Percentiles rank a stretch among this genome's conserved stretches.
Evolutionary conservation across 1,140 invertebrate genomes (phyloP).

Genomic region (Lasioglossum albipes): DNA sequence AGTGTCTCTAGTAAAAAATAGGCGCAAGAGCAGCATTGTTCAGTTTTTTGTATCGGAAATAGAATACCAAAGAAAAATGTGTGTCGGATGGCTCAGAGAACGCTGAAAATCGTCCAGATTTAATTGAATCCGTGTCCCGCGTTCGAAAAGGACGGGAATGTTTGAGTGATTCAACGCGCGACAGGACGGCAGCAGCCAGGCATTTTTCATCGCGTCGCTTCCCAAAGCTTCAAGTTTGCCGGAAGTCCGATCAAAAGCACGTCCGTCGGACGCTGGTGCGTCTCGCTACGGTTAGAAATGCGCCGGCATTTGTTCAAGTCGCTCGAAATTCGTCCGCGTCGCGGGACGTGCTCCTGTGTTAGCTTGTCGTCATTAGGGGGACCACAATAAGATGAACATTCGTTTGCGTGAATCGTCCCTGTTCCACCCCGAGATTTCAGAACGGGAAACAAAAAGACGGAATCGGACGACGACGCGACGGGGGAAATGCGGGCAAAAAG

Average conservation of each 20-base stretch:
- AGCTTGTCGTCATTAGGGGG: conserved; percentile 35
- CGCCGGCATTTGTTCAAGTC: conserved; percentile 46
- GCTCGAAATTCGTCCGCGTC: conserved; percentile 34
- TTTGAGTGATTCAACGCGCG: conserved; percentile 15
- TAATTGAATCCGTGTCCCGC: not conserved
- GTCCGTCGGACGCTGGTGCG: conserved; percentile 36
- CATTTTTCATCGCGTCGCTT: conserved; percentile 21
- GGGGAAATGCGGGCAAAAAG: too few relatives aligned
- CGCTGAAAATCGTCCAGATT: too few relatives aligned
- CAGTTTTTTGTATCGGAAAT: not conserved
- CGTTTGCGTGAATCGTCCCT: conserved; percentile 3
- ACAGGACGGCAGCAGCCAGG: conserved; percentile 10
- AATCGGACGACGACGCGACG: not conserved
- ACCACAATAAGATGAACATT: conserved; percentile 41
- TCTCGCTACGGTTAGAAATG: conserved; percentile 56
- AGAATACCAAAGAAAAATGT: not conserved
- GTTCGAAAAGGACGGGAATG: not conserved
- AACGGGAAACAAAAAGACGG: not conserved
- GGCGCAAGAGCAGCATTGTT: not conserved
- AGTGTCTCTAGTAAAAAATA: too few relatives aligned
- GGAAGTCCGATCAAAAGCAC: conserved; percentile 44
- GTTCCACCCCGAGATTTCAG: not conserved
- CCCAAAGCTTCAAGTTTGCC: conserved; percentile 33
- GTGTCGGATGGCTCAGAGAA: not conserved
- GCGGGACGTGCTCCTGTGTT: conserved; percentile 25